These are phyloP conservation scores for Ephydatia muelleri DNA, from an alignment of 37 sponge, comb jelly and placozoan genomes.

Conservation along the genomic window DNA sequence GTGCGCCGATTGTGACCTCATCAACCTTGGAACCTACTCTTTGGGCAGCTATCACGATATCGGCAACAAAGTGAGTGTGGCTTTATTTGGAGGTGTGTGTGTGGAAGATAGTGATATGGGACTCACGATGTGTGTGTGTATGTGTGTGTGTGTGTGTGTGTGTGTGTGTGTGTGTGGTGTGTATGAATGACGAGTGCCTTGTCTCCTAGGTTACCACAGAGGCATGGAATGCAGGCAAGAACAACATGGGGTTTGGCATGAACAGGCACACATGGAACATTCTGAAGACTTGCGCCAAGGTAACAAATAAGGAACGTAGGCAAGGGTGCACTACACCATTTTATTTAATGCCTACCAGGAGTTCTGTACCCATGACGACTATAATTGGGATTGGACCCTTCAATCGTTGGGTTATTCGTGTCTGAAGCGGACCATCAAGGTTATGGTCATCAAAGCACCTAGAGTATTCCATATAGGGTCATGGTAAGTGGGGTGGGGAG, in stretches of 20 bases:
- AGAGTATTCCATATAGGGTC: conserved; percentile 79
- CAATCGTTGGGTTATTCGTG: conserved; percentile 54
- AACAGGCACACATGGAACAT: conserved; percentile 65
- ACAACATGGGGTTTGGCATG: conserved; percentile 94
- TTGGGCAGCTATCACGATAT: background rate
- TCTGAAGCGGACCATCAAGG: conserved; percentile 34
- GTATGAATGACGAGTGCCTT: background rate
- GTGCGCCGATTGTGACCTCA: conserved; percentile 67
- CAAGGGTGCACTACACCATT: background rate
- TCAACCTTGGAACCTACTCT: conserved; percentile 76
- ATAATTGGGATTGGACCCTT: conserved; percentile 95
- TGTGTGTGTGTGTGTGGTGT: no score
- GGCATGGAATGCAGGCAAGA: conserved; percentile 74
- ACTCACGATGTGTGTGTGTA: no score
- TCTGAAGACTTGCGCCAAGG: conserved; percentile 61
- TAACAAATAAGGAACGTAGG: background rate
- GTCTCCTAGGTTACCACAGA: conserved; percentile 27
- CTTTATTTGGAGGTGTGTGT: background rate
- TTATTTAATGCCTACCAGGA: conserved; percentile 15
- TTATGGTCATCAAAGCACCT: conserved; percentile 61
- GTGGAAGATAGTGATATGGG: background rate
- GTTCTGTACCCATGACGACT: conserved; percentile 89
- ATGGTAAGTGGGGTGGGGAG: conserved; percentile 46
- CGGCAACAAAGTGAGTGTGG: conserved; percentile 18
- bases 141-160: background rate